Evolutionary conservation across 2,797 vertebrate species (phyloP), one percentile per base, ranked within the genome.

Genomic region (Lutra lutra): DNA sequence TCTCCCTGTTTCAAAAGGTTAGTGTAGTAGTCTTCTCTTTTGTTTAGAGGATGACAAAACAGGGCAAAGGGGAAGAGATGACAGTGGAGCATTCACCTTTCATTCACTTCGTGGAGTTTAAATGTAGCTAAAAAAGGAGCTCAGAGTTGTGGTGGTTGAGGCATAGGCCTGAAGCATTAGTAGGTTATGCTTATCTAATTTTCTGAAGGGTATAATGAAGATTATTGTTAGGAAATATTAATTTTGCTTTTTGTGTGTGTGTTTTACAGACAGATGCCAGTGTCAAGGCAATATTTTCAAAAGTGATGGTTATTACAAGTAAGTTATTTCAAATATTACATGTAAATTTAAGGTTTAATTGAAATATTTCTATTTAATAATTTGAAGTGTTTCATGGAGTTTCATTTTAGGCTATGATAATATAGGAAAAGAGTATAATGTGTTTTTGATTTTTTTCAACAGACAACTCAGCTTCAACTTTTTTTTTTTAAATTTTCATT

Each of bases 231-330:
- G 29, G 23, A 73, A 70, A 54, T 91, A 92, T 82, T 92, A 97
- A 97, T 93, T 95, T 82, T 96, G 23, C 18, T 4, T 97, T 98
- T 98, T 96, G 97, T 75, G 82, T 97, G 70, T 98, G 77, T 98
- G 78, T 94, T 93, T 99, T 99, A 91, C 97, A 99, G 99, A 99
- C 99, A 91, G 99, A 99, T 98, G 99, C 99, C 84, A 99, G 99
- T 96, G 99, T 98, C 99, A 99, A 99, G 98, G 99, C 99, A 51
- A 99, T 99, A 97, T 99, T 99, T 98, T 99, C 99, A 73, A 99
- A 99, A 99, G 99, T 99, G 98, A 99, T 99, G 99, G 99, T 99
- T 97, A 99, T 99, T 98, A 99, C 99, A 99, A 99, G 99, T 99
- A 99, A 99, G 99, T 98, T 89, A 73, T 83, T 97, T 96, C 18